A percentile compares a stretch with the other conserved stretches of the same genome.
Evolutionary conservation across 2,797 vertebrate species (phyloP).

Genomic region (Ceyx erithaca): DNA sequence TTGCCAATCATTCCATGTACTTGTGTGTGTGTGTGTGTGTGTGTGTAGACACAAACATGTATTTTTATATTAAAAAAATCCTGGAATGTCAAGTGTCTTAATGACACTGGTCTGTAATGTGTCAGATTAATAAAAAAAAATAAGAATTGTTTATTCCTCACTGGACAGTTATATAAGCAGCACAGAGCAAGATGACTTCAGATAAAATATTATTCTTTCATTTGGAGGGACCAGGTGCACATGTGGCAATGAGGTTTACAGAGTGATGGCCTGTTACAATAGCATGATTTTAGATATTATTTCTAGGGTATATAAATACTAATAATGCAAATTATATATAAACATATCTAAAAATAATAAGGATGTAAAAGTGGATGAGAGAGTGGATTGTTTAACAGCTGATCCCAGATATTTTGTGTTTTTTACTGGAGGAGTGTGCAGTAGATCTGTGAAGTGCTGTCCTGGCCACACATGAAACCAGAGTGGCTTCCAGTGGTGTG

Average conservation of each 20-base stretch:
- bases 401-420: background rate
- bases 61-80: background rate
- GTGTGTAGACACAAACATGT: background rate
- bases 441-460: background rate
- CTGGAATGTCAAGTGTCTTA: background rate
- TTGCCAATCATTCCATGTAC: background rate
- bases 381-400: background rate
- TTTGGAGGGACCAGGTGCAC: fast-evolving
- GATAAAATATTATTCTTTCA: background rate
- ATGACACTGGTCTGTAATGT: background rate
- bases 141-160: background rate
- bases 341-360: background rate
- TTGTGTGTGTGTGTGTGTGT: too few relatives aligned
- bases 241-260: background rate
- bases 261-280: background rate
- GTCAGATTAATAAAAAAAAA: background rate
- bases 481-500: background rate
- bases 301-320: background rate
- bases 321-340: background rate
- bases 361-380: background rate
- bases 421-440: background rate
- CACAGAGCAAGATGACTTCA: background rate
- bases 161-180: background rate
- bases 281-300: background rate
- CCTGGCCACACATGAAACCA: background rate